phyloP scores from a whole-genome alignment of 1,140 invertebrate species.

The Matsumurasca onukii region DNA sequence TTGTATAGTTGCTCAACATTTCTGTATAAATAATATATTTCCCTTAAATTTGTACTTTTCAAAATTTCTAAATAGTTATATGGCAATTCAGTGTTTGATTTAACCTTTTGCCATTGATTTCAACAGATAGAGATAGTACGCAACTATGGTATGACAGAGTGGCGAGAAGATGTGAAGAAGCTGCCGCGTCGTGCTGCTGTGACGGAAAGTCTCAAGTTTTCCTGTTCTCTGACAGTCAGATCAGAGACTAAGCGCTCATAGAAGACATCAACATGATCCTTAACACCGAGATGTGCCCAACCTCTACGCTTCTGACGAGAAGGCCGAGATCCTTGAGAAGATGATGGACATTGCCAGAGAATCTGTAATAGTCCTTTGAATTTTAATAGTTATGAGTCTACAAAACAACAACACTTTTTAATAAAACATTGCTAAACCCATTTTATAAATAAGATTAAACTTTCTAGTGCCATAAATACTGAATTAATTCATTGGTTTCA shows the following conservation, averaged over 20 bases:
- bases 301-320: constrained; percentile 87
- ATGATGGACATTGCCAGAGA: constrained; percentile 74
- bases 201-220: constrained; percentile 84
- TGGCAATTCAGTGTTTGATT: too few species aligned
- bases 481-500: too few species aligned
- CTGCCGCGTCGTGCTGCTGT: constrained; percentile 75
- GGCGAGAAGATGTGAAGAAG: constrained; percentile 84
- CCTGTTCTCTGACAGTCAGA: constrained; percentile 82
- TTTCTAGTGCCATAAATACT: too few species aligned
- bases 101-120: too few species aligned
- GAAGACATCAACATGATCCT: constrained; percentile 94
- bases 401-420: too few species aligned
- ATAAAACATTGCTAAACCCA: background rate
- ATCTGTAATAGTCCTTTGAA: constrained; percentile 46
- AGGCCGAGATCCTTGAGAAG: constrained; percentile 89
- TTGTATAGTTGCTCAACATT: too few species aligned
- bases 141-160: constrained; percentile 76
- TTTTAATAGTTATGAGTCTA: background rate
- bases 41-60: too few species aligned
- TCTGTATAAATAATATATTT: too few species aligned
- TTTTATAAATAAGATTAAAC: background rate
- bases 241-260: constrained; percentile 84
- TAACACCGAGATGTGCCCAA: constrained; percentile 91
- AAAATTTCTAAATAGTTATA: too few species aligned
- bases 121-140: constrained; percentile 76